phyloP scores from a whole-genome alignment of 2,797 vertebrate species.

The Kryptolebias ocellatus region DNA sequence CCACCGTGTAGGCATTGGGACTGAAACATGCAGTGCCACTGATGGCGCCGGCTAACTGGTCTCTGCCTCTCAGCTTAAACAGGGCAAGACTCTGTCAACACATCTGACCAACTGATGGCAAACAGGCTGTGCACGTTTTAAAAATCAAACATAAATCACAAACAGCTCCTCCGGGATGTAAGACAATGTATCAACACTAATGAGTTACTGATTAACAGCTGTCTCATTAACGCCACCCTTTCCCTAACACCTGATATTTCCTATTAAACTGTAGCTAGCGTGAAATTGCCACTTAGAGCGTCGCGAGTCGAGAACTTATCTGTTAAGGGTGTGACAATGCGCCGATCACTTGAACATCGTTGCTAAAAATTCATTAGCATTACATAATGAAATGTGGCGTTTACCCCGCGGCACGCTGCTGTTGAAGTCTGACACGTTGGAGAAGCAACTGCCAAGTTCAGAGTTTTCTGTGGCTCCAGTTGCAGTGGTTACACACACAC shows the following conservation, averaged over 20 bases:
- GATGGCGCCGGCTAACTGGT: constrained; percentile 24
- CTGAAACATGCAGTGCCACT: too few species aligned
- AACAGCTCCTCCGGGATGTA: constrained; percentile 37
- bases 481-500: constrained; percentile 7
- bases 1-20: too few species aligned
- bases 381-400: constrained; percentile 63
- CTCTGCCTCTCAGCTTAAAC: constrained; percentile 25
- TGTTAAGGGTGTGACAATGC: constrained; percentile 64
- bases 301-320: constrained; percentile 38
- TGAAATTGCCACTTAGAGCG: constrained; percentile 67
- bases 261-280: constrained; percentile 49
- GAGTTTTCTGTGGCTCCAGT: constrained; percentile 20
- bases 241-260: constrained; percentile 57
- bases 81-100: constrained; percentile 17
- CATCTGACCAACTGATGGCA: constrained; percentile 9
- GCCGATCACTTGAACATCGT: constrained; percentile 63
- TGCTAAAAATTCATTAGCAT: constrained; percentile 71
- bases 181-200: constrained; percentile 41
- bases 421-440: constrained; percentile 46
- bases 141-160: constrained; percentile 43
- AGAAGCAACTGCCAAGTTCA: constrained; percentile 30
- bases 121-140: constrained; percentile 10
- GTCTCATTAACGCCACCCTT: constrained; percentile 21
- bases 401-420: constrained; percentile 29
- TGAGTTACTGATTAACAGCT: constrained; percentile 60